Conservation (phyloP, 2,797 vertebrate species). For the Trematomus bernacchii region DNA sequence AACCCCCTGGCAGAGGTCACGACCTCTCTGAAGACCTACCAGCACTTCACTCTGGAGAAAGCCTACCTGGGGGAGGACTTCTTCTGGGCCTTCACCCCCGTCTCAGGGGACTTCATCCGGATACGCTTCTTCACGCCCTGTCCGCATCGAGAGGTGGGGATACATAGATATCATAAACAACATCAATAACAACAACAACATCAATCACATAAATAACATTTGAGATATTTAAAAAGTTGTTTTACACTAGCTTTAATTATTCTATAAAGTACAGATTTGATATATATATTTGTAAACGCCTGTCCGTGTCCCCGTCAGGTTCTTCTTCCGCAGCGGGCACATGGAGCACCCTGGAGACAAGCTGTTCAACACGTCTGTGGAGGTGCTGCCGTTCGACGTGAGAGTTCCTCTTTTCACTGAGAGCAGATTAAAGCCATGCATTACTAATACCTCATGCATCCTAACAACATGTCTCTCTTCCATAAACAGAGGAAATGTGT, state of each 20-base stretch:
- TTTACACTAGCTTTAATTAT: neutral
- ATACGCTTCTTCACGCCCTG: slow-evolving; percentile 97
- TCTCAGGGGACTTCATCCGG: slow-evolving; percentile 91
- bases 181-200: no score
- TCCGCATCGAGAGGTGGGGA: slow-evolving; percentile 92
- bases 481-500: no score
- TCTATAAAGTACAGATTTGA: neutral
- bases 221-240: no score
- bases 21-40: slow-evolving; percentile 96
- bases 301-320: slow-evolving; percentile 81
- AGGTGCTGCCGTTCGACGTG: slow-evolving; percentile 96
- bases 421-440: no score
- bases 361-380: slow-evolving; percentile 97
- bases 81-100: slow-evolving; percentile 96
- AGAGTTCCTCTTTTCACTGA: slow-evolving; percentile 57
- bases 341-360: slow-evolving; percentile 98
- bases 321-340: slow-evolving; percentile 97
- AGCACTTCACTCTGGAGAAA: slow-evolving; percentile 96
- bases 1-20: slow-evolving; percentile 97
- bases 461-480: no score
- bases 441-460: no score
- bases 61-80: slow-evolving; percentile 98
- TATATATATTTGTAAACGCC: neutral
- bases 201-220: no score
- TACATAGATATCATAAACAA: no score